Conservation (phyloP, 2,797 vertebrate species). For the Emys orbicularis region DNA sequence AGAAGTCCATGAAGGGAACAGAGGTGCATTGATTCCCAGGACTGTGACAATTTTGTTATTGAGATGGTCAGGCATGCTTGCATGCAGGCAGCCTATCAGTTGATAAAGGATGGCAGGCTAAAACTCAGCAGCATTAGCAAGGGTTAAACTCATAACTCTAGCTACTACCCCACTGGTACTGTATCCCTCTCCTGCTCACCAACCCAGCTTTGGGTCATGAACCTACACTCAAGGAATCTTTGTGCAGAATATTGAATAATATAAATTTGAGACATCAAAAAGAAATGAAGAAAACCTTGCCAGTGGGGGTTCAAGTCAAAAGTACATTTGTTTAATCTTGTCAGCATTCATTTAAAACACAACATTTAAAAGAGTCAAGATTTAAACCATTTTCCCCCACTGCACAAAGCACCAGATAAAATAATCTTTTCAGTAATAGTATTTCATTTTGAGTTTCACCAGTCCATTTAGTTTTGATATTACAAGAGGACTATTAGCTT, state of each 20-base stretch:
- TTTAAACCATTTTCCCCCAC: constrained; percentile 73
- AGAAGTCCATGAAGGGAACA: neutral
- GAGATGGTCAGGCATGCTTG: neutral
- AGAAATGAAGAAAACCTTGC: neutral
- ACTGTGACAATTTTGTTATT: neutral
- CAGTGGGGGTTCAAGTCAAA: constrained; percentile 34
- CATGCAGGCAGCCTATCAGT: neutral
- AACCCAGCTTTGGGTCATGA: neutral
- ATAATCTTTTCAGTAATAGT: constrained; percentile 77
- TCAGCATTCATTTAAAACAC: constrained; percentile 71
- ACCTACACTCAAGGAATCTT: neutral
- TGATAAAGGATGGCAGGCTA: neutral
- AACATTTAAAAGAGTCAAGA: constrained; percentile 66
- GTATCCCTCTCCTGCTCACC: neutral
- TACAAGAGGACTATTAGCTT: constrained; percentile 77
- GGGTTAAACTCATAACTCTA: neutral
- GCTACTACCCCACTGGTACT: neutral
- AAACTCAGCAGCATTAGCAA: neutral
- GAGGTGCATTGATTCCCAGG: neutral
- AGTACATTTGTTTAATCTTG: constrained; percentile 75
- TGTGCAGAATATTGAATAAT: constrained; percentile 10
- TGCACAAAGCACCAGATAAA: constrained; percentile 75
- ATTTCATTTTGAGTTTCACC: constrained; percentile 75
- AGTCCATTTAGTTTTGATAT: constrained; percentile 75
- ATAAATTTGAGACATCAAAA: neutral